Evolutionary conservation across 2,797 vertebrate species (phyloP), one percentile per base, ranked within the genome.

Genomic region (Argyrosomus regius): DNA sequence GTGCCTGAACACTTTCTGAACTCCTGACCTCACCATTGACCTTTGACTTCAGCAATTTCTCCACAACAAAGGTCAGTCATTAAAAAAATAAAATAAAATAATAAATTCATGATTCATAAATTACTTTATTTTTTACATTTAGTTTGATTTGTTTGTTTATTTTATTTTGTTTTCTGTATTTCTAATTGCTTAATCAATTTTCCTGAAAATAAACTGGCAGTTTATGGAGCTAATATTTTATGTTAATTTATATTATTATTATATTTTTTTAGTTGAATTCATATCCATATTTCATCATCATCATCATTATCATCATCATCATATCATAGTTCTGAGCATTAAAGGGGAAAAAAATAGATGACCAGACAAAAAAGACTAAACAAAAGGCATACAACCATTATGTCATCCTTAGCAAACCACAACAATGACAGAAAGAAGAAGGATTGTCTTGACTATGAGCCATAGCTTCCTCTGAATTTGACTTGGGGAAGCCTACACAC

Each of bases 301-400:
- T 35, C 31, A 7, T 26, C 26, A 26, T 26, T 3, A 26, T 8
- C 31, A 35, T 39, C 35, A 9, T 39, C 35, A 39, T 39, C 0
- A 39, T 6, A 31, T 31, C 5, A 31, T 31, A 31, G 28, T 31
- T 31, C 5, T 31, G 28, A 31, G 28, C 5, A 31, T 31, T 11
- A 41, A 39, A 39, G 4, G 35, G 4, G 6, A 26, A 26, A 26
- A 2, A 26, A 26, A 26, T 26, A 26, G 26, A 26, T 26, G 26
- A 26, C 26, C 26, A 18, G 43, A 52, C 4, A 22, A 50, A 14
- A 50, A 58, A 43, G 11, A 59, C 3, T 6, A 16, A 22, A 39
- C 39, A 62, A 11, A 8, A 8, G 3, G 1, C n/a, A 24, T 1
- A 1, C 13, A 2, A 18, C 2, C 0, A 2, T 22, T 26, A 48